phyloP scores from a whole-genome alignment of 2,113 vertebrate species.

The Rhynchomys soricoides region DNA sequence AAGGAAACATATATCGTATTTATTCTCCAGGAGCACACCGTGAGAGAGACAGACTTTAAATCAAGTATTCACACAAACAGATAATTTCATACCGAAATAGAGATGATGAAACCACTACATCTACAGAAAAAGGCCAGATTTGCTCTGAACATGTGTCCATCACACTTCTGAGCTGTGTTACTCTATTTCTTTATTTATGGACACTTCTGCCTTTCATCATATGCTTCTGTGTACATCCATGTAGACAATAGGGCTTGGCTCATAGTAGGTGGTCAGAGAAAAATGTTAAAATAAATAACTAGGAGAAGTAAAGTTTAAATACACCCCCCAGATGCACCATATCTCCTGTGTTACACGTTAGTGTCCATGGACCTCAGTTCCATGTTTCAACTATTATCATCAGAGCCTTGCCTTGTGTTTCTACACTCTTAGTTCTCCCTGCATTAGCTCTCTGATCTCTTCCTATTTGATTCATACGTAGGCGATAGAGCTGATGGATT shows the following conservation, averaged over 20 bases:
- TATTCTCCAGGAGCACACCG: slow-evolving; percentile 19
- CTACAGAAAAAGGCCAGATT: slow-evolving; percentile 18
- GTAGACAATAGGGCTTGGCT: background rate
- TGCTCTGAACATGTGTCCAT: slow-evolving; percentile 13
- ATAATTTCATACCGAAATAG: slow-evolving; percentile 39
- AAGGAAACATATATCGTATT: slow-evolving; percentile 20
- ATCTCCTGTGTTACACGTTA: background rate
- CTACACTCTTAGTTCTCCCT: background rate
- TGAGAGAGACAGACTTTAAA: slow-evolving; percentile 52
- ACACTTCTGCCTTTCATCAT: background rate
- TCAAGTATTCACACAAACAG: slow-evolving; percentile 14
- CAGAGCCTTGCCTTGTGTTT: background rate
- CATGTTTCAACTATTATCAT: background rate
- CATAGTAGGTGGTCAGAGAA: background rate
- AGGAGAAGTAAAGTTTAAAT: background rate
- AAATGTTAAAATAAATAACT: background rate
- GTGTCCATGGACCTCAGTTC: background rate
- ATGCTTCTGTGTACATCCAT: background rate
- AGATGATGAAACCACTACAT: background rate
- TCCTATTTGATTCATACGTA: slow-evolving; percentile 46
- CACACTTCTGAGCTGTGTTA: background rate
- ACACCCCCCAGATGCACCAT: background rate
- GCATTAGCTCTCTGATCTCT: slow-evolving; percentile 21
- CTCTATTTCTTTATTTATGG: slow-evolving; percentile 17
- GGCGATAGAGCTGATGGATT: background rate